Conservation (phyloP, 2,888 invertebrate genomes). For the Rhagonycha lutea region DNA sequence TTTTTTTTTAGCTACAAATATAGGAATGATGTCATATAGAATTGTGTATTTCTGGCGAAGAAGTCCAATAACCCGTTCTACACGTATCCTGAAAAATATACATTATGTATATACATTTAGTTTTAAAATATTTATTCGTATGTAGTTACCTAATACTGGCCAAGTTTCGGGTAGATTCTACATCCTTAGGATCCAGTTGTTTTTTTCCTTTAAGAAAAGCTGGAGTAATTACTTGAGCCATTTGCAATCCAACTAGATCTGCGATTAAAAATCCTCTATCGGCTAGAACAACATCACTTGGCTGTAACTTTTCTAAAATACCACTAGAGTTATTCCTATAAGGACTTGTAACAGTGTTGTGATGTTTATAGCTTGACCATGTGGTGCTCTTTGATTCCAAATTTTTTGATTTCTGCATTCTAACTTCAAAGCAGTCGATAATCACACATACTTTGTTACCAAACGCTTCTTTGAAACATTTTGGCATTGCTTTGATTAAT, state of each 20-base stretch:
- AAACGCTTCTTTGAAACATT: too few relatives aligned
- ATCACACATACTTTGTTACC: too few relatives aligned
- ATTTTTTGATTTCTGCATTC: too few relatives aligned
- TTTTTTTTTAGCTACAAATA: too few relatives aligned
- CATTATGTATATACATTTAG: neutral
- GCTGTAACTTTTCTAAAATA: constrained; percentile 3
- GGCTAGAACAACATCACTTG: constrained; percentile 8
- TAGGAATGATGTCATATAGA: too few relatives aligned
- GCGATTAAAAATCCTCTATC: constrained; percentile 6
- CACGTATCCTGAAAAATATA: neutral
- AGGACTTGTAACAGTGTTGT: constrained; percentile 1
- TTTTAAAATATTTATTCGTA: neutral
- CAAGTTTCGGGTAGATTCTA: neutral
- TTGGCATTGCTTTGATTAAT: too few relatives aligned
- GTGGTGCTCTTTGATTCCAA: neutral
- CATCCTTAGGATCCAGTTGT: constrained; percentile 3
- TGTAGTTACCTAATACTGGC: constrained; percentile 1
- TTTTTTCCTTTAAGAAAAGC: constrained; percentile 13
- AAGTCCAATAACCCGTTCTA: constrained; percentile 6
- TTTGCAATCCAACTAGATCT: neutral
- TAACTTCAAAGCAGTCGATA: too few relatives aligned
- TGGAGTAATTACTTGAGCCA: constrained; percentile 1
- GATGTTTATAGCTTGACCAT: too few relatives aligned
- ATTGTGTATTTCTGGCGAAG: constrained; percentile 3
- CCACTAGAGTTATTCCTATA: too few relatives aligned